These are phyloP conservation scores for Plecturocebus donacophilus DNA, from an alignment of 2,113 vertebrate species.

Conservation along the genomic window DNA sequence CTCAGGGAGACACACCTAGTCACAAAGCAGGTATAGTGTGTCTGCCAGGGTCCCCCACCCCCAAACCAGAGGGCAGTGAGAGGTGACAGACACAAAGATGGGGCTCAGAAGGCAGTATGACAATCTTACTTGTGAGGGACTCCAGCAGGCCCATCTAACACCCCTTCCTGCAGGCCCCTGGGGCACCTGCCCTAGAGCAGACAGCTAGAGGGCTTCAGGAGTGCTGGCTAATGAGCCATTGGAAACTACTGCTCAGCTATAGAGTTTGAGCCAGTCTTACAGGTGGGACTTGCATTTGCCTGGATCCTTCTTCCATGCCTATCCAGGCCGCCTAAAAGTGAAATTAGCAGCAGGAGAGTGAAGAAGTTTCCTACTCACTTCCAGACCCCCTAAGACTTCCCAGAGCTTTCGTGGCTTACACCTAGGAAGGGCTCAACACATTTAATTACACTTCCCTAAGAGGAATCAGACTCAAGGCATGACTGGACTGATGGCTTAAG, in stretches of 20 bases:
- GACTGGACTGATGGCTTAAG: not conserved
- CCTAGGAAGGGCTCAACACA: not conserved
- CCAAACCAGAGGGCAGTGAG: constrained; percentile 46
- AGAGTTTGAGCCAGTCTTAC: not conserved
- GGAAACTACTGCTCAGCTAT: not conserved
- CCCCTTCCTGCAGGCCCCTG: not conserved
- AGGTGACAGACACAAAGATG: constrained; percentile 52
- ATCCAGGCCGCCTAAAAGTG: not conserved
- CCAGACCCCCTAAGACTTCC: not conserved
- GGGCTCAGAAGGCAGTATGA: not conserved
- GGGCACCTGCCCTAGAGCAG: not conserved
- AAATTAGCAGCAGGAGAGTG: not conserved
- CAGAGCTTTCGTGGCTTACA: not conserved
- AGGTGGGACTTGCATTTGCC: not conserved
- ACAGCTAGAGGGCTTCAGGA: not conserved
- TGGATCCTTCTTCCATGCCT: not conserved
- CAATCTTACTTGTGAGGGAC: not conserved
- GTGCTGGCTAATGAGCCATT: not conserved
- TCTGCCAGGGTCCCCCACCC: constrained; percentile 25
- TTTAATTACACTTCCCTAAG: not conserved
- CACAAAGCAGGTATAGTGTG: constrained; percentile 70
- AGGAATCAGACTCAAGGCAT: not conserved
- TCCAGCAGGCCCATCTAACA: not conserved
- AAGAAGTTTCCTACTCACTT: not conserved
- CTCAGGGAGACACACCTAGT: not conserved